Conservation (phyloP, 2,797 vertebrate species). For the Gallinago solitaria region DNA sequence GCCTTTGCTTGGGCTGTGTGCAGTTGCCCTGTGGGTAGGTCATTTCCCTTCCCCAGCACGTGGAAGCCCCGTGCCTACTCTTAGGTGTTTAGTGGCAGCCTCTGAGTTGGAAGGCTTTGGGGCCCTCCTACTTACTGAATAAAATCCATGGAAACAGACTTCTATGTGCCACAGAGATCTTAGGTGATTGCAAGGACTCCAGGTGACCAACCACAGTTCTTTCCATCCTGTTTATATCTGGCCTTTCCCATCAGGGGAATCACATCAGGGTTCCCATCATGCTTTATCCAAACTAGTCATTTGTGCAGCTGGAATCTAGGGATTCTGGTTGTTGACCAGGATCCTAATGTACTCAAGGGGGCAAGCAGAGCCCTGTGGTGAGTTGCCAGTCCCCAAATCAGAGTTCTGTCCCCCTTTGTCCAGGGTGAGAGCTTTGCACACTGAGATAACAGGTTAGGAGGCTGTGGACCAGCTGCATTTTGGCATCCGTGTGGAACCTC, state of each 20-base stretch:
- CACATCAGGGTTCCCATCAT: not conserved
- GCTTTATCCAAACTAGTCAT: not conserved
- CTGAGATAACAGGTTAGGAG: not conserved
- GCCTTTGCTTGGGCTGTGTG: not conserved
- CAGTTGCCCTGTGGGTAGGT: not conserved
- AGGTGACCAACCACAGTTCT: not conserved
- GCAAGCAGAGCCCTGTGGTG: accelerated
- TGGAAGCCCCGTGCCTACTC: not conserved
- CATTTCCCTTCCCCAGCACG: not conserved
- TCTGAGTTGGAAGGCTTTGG: not conserved
- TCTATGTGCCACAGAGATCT: not conserved
- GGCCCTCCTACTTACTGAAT: not conserved
- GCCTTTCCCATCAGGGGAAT: not conserved
- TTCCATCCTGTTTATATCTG: not conserved
- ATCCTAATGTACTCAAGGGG: not conserved
- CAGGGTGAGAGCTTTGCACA: not conserved
- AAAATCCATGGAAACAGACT: not conserved
- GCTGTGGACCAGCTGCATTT: not conserved
- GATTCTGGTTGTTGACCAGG: not conserved
- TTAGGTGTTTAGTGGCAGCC: not conserved
- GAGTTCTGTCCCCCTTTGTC: not conserved
- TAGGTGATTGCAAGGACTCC: not conserved
- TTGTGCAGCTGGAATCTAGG: not conserved
- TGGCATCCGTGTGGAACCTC: not conserved
- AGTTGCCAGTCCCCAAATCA: not conserved